Conservation (phyloP, 2,113 vertebrate genomes). For the Anser cygnoides region DNA sequence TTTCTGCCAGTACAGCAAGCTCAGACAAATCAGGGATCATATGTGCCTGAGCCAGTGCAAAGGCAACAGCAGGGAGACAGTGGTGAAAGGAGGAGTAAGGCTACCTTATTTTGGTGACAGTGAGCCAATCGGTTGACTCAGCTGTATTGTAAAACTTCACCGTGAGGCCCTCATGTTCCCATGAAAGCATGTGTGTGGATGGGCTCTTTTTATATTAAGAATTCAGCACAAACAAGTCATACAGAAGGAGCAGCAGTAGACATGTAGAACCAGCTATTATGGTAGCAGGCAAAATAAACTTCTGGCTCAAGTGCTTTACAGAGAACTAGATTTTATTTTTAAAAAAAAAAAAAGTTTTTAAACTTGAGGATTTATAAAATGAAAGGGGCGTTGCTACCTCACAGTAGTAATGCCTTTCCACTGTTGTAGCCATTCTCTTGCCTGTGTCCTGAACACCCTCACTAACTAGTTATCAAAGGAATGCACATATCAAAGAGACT, state of each 20-base stretch:
- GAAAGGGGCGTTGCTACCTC: background rate
- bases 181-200: background rate
- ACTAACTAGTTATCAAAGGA: background rate
- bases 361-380: background rate
- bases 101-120: background rate
- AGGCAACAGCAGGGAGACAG: background rate
- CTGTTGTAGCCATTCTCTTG: background rate
- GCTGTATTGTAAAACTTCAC: background rate
- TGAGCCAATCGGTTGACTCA: background rate
- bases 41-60: background rate
- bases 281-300: background rate
- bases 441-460: background rate
- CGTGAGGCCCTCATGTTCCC: background rate
- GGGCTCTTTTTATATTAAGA: background rate
- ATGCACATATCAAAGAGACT: background rate
- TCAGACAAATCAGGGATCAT: background rate
- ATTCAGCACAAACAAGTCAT: background rate
- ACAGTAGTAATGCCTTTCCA: background rate
- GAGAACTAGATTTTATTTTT: background rate
- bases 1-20: background rate
- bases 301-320: rapidly evolving
- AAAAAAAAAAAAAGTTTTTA: background rate
- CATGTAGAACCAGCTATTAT: background rate
- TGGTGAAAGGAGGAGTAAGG: background rate
- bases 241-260: background rate